Evolutionary conservation across 2,888 invertebrate species (phyloP), one percentile per base, ranked within the genome.

Genomic region (Eupeodes latifasciatus): DNA sequence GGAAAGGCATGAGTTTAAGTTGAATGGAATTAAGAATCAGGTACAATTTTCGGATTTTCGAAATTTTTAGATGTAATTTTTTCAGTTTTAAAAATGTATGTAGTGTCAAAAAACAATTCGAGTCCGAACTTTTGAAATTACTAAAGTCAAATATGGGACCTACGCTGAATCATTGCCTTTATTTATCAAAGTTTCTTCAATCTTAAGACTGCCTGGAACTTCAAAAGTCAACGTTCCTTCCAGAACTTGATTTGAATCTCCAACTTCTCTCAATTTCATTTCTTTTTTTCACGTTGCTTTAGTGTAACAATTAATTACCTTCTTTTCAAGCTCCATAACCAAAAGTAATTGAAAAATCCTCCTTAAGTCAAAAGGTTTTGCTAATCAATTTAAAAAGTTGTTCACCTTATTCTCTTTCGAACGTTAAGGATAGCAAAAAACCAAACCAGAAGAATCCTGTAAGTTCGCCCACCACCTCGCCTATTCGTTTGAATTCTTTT

Each of bases 311-410:
- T 66, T 72, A 77, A 82, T 55, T 57, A 49, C 27, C 69, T n/a
- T 51, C 36, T 27, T 49, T 55, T 55, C 19, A 55, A 53, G 5
- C 40, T 5, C 4, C 40, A 27, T 27, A 40, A 40, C 7, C 34
- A 40, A 16, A 80, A 78, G 51, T 84, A 79, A 74, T 84, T 79
- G 57, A 78, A 78, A 78, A 59, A 55, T 61, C 78, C 74, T 62
- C 27, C 53, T 57, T 61, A 72, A 67, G 59, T 85, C 66, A 78
- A 86, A 79, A 79, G 78, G 78, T 71, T 51, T 36, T 34, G 44
- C 49, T 79, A 82, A 82, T 82, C 86, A 86, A 86, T 82, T 86
- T 82, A 66, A 86, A 80, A 75, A 71, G 67, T 75, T 82, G 78
- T 69, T 67, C 86, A 82, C 86, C 82, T 86, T 82, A 86, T 86